Conservation (phyloP, 2,113 vertebrate species). For the Serinus canaria region DNA sequence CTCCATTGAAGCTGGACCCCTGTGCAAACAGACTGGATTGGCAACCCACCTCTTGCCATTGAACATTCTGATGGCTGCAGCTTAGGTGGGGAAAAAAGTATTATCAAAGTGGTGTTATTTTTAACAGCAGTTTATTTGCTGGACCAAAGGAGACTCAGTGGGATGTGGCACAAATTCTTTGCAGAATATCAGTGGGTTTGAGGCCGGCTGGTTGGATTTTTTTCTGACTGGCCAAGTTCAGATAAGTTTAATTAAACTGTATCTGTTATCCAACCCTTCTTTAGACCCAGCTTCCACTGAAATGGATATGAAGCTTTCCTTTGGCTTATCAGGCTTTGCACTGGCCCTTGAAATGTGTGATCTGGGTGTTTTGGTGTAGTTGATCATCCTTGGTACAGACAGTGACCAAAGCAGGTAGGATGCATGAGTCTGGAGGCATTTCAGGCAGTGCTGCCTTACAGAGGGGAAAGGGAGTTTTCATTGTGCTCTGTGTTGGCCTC, state of each 20-base stretch:
- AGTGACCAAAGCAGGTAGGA: background rate
- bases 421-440: background rate
- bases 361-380: background rate
- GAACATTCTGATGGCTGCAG: background rate
- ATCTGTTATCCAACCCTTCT: background rate
- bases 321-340: background rate
- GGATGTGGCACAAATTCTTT: background rate
- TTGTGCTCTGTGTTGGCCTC: background rate
- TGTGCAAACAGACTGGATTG: background rate
- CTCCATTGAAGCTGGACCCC: background rate
- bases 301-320: background rate
- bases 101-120: background rate
- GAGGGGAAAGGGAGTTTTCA: background rate
- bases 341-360: background rate
- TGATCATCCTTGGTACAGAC: too few species aligned
- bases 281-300: background rate
- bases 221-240: background rate
- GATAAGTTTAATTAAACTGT: background rate
- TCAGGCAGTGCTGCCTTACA: background rate
- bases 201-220: background rate
- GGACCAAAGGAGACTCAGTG: background rate
- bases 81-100: background rate
- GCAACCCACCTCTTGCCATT: background rate
- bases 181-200: background rate
- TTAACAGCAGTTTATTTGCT: background rate